Percentiles rank a stretch among this genome's conserved stretches.
Conservation (phyloP, 2,888 invertebrate species). For the Microplitis deprimator region DNA sequence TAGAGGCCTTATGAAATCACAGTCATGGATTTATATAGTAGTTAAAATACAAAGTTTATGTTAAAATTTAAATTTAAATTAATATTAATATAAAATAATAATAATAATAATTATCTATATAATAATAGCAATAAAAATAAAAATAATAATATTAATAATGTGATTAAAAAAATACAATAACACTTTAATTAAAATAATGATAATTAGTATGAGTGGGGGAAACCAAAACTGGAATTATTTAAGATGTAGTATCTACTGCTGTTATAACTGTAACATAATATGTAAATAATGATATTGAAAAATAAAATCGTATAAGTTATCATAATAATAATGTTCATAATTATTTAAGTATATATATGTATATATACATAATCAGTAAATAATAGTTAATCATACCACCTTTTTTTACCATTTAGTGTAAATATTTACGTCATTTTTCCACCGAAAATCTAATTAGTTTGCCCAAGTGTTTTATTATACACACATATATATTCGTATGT, state of each 20-base stretch:
- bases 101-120: not conserved
- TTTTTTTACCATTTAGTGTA: not conserved
- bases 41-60: slow-evolving; percentile 30
- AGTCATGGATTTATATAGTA: slow-evolving; percentile 50
- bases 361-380: slow-evolving; percentile 14
- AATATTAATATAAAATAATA: not conserved
- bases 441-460: not conserved
- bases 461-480: no score
- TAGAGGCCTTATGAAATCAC: slow-evolving; percentile 53
- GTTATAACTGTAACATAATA: slow-evolving; percentile 1
- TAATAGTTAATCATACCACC: slow-evolving; percentile 28
- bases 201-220: no score
- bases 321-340: not conserved
- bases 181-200: no score
- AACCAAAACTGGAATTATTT: not conserved
- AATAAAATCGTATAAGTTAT: slow-evolving; percentile 26
- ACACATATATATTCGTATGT: no score
- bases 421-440: not conserved
- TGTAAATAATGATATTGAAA: slow-evolving; percentile 18
- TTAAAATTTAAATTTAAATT: not conserved
- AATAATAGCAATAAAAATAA: not conserved
- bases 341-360: slow-evolving; percentile 20
- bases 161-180: slow-evolving; percentile 5
- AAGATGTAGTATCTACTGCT: not conserved
- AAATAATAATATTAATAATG: slow-evolving; percentile 25